These are phyloP conservation scores for Cydia amplana DNA, from an alignment of 1,140 invertebrate genomes.

Conservation along the genomic window DNA sequence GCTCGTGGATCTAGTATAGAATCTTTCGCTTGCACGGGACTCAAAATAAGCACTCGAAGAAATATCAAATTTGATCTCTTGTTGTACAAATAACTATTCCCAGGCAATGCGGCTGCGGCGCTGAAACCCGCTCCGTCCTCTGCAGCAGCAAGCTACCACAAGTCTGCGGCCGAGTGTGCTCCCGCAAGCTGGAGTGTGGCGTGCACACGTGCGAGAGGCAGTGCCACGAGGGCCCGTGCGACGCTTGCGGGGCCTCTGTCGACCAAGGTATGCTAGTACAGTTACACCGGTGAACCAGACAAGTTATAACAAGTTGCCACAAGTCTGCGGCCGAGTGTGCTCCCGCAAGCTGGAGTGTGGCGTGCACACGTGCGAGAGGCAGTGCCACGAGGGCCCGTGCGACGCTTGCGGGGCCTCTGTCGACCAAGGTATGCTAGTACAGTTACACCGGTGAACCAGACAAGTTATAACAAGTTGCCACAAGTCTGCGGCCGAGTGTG, in stretches of 20 bases:
- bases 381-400: slow-evolving; percentile 91
- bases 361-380: slow-evolving; percentile 85
- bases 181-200: slow-evolving; percentile 86
- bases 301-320: slow-evolving; percentile 79
- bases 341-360: slow-evolving; percentile 86
- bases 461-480: slow-evolving; percentile 78
- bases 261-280: slow-evolving; percentile 71
- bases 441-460: too few species aligned
- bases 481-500: slow-evolving; percentile 88
- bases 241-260: slow-evolving; percentile 83
- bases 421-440: slow-evolving; percentile 72
- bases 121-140: slow-evolving; percentile 83
- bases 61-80: too few species aligned
- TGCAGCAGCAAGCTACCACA: slow-evolving; percentile 85
- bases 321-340: slow-evolving; percentile 88
- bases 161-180: slow-evolving; percentile 86
- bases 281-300: too few species aligned
- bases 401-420: slow-evolving; percentile 83
- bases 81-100: too few species aligned
- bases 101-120: slow-evolving; percentile 86
- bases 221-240: slow-evolving; percentile 91
- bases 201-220: slow-evolving; percentile 85
- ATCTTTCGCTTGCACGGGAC: too few species aligned
- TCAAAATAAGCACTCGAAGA: too few species aligned
- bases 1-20: too few species aligned